Evolutionary conservation across 2,888 invertebrate species (phyloP).

Genomic region (Lasioglossum morio): DNA sequence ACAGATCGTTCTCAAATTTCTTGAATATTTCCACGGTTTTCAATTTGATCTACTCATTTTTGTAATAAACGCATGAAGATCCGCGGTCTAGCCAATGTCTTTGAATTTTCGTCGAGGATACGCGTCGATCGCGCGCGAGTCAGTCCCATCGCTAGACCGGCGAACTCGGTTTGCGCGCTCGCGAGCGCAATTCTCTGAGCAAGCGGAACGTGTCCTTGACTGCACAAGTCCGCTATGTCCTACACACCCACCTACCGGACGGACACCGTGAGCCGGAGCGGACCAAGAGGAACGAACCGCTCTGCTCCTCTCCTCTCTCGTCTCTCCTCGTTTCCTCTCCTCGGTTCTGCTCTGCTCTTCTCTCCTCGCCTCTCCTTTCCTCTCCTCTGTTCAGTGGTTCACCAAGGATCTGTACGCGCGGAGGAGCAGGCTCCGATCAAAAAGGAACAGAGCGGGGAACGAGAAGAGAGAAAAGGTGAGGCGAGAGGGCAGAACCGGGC

Average conservation of each 20-base stretch:
- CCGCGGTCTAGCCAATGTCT: too few relatives aligned
- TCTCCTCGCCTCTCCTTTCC: neutral
- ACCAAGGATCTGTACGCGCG: constrained; percentile 57
- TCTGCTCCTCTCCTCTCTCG: constrained; percentile 33
- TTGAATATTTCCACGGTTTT: too few relatives aligned
- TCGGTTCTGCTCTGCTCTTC: neutral
- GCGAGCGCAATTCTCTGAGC: constrained; percentile 62
- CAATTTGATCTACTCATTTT: too few relatives aligned
- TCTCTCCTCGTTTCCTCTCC: neutral
- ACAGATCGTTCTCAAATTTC: too few relatives aligned
- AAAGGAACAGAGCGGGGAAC: constrained; percentile 23
- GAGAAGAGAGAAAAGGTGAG: constrained; percentile 14
- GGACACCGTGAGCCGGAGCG: constrained; percentile 54
- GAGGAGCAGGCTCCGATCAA: constrained; percentile 17
- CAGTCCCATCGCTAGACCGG: constrained; percentile 40
- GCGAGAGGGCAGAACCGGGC: constrained; percentile 12
- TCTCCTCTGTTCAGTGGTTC: constrained; percentile 23
- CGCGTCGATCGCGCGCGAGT: neutral
- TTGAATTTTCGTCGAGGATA: neutral
- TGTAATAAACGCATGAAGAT: too few relatives aligned
- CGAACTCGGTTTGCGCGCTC: constrained; percentile 48
- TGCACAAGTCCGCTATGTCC: constrained; percentile 77
- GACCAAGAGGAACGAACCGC: constrained; percentile 44
- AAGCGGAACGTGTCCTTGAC: constrained; percentile 77
- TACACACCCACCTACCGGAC: constrained; percentile 74